Evolutionary conservation across 2,888 invertebrate genomes (phyloP).

Genomic region (Molorchus minor): DNA sequence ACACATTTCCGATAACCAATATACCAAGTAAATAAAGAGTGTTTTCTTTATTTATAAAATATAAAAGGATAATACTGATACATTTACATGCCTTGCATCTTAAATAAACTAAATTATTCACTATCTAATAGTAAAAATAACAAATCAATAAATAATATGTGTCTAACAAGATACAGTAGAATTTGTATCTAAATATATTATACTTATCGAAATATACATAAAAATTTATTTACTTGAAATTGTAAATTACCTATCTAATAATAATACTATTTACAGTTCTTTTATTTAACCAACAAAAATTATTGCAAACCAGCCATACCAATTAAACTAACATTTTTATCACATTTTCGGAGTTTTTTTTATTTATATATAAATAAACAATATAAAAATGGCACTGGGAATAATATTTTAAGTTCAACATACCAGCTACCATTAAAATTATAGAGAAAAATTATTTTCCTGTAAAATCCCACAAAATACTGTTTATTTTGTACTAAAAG

Average conservation of each 20-base stretch:
- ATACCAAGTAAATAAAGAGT: slow-evolving; percentile 40
- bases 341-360: no score
- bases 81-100: slow-evolving; percentile 54
- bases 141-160: slow-evolving; percentile 54
- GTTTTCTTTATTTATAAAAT: slow-evolving; percentile 51
- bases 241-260: slow-evolving; percentile 4
- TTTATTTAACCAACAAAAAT: no score
- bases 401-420: no score
- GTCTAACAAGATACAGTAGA: slow-evolving; percentile 33
- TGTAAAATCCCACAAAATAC: no score
- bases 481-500: no score
- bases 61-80: slow-evolving; percentile 60
- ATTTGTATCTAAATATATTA: slow-evolving; percentile 32
- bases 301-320: slow-evolving; percentile 8
- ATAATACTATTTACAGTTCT: slow-evolving; percentile 17
- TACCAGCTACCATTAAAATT: no score
- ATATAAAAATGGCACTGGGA: background rate
- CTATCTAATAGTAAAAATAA: slow-evolving; percentile 46
- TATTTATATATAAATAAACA: no score
- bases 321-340: slow-evolving; percentile 13
- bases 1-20: slow-evolving; percentile 15
- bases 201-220: slow-evolving; percentile 30
- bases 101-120: slow-evolving; percentile 41
- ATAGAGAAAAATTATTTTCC: no score
- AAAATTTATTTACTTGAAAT: slow-evolving; percentile 22